Conservation (phyloP, 2,888 invertebrate species). For the Syrista parreyssii region DNA sequence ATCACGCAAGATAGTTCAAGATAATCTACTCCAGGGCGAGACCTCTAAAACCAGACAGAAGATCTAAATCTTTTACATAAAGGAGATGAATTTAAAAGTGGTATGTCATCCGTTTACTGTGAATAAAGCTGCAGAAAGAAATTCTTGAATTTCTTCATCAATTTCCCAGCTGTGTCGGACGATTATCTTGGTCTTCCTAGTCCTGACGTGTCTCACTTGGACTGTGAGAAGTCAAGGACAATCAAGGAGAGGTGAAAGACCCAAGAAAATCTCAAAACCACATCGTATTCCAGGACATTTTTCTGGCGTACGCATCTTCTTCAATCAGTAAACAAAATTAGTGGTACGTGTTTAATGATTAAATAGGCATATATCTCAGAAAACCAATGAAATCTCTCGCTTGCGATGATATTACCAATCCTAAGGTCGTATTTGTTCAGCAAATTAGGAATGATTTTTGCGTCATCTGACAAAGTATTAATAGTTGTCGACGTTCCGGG, state of each 20-base stretch:
- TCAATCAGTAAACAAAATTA: neutral
- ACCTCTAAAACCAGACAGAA: neutral
- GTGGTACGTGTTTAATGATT: neutral
- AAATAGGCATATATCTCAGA: neutral
- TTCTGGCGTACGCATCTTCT: constrained; percentile 2
- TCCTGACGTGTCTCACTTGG: neutral
- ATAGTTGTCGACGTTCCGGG: neutral
- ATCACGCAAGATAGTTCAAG: neutral
- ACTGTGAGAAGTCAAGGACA: neutral
- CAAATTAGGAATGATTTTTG: neutral
- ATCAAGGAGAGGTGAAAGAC: neutral
- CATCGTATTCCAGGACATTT: neutral
- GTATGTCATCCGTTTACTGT: neutral
- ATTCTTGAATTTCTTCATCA: neutral
- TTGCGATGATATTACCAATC: neutral
- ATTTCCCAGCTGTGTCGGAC: neutral
- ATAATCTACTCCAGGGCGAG: neutral
- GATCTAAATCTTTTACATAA: neutral
- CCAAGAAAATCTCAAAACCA: neutral
- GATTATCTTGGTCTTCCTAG: neutral
- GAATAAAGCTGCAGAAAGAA: neutral
- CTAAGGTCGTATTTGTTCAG: neutral
- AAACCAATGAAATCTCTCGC: neutral
- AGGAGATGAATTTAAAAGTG: neutral
- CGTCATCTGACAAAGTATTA: neutral